Conservation (phyloP, 2,113 vertebrate species). For the Bos javanicus region DNA sequence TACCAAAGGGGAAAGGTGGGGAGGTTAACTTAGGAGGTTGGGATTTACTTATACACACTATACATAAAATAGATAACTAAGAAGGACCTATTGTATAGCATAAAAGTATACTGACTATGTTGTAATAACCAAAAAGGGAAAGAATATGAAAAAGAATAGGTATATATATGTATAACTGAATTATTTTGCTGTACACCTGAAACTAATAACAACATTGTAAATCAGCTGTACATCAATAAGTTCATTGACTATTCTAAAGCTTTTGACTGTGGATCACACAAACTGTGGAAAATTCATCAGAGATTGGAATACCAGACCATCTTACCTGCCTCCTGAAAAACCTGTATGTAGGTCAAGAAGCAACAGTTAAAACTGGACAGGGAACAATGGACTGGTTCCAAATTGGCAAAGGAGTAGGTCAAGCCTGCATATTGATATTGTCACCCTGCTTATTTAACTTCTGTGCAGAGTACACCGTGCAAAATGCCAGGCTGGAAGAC, state of each 20-base stretch:
- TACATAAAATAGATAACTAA: neutral
- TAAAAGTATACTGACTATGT: neutral
- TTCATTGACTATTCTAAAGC: neutral
- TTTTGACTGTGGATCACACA: neutral
- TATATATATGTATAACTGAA: neutral
- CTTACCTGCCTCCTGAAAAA: neutral
- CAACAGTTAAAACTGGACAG: neutral
- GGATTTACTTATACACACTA: neutral
- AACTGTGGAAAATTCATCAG: neutral
- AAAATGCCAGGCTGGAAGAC: neutral
- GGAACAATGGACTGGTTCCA: neutral
- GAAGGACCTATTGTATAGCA: neutral
- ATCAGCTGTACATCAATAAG: neutral
- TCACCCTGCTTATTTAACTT: neutral
- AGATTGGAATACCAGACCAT: neutral
- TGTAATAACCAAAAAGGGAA: neutral
- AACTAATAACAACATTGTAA: neutral
- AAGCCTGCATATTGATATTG: neutral
- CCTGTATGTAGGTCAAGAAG: neutral
- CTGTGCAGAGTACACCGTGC: neutral
- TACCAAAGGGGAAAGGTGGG: neutral
- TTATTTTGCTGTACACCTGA: neutral
- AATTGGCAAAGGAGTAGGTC: neutral
- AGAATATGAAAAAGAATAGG: neutral
- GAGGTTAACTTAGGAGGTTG: neutral